A percentile compares a stretch with the other conserved stretches of the same genome.
These are phyloP conservation scores for Dendrolimus punctatus DNA, from an alignment of 1,140 invertebrate species.

Conservation along the genomic window DNA sequence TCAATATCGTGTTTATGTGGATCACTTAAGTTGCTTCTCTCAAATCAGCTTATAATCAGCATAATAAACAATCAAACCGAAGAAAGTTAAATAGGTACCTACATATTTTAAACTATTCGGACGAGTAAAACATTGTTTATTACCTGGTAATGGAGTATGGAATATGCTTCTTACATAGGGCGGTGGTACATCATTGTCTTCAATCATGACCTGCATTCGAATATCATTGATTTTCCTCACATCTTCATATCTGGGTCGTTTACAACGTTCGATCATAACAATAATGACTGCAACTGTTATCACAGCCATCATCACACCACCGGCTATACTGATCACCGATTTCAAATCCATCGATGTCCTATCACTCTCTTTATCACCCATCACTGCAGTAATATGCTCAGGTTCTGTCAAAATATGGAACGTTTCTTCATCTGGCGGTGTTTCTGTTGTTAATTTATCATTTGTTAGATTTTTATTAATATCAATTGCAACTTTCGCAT, in stretches of 20 bases:
- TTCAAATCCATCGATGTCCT: constrained; percentile 56
- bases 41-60: too few species aligned
- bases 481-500: constrained; percentile 16
- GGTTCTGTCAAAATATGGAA: constrained; percentile 72
- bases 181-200: constrained; percentile 55
- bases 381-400: constrained; percentile 69
- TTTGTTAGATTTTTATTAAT: constrained; percentile 29
- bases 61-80: too few species aligned
- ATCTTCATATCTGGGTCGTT: constrained; percentile 50
- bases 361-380: constrained; percentile 55
- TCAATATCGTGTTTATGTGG: too few species aligned
- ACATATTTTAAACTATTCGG: neutral
- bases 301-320: constrained; percentile 63
- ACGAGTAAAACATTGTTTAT: constrained; percentile 6
- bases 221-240: constrained; percentile 60
- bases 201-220: constrained; percentile 62
- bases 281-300: constrained; percentile 66
- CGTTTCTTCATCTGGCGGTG: constrained; percentile 51
- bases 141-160: constrained; percentile 73
- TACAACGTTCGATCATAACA: constrained; percentile 63
- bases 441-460: constrained; percentile 38
- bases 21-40: too few species aligned
- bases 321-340: constrained; percentile 65
- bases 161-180: constrained; percentile 70
- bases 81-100: too few species aligned